These are phyloP conservation scores for Calephelis virginiensis DNA, from an alignment of 1,140 invertebrate species.

Conservation along the genomic window DNA sequence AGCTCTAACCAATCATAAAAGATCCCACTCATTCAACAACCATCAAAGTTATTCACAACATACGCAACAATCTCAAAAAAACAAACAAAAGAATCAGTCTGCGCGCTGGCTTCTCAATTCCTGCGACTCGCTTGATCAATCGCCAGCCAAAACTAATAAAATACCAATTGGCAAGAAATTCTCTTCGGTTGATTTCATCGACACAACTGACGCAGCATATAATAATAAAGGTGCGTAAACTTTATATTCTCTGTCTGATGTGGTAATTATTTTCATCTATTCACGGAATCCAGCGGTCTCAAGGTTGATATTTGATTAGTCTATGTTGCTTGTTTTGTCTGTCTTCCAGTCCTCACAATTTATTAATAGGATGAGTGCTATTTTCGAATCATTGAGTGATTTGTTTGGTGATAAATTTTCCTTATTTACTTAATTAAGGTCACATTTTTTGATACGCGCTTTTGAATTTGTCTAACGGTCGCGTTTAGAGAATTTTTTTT, in stretches of 20 bases:
- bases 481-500: too few species aligned
- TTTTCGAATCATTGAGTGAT: too few species aligned
- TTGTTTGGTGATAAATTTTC: too few species aligned
- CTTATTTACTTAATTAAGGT: too few species aligned
- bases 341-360: neutral
- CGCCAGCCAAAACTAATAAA: constrained; percentile 61
- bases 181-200: constrained; percentile 72
- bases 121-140: constrained; percentile 73
- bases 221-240: constrained; percentile 64
- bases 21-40: constrained; percentile 83
- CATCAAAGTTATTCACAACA: constrained; percentile 82
- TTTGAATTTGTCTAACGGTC: too few species aligned
- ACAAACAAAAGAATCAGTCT: constrained; percentile 76
- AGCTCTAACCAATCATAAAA: constrained; percentile 78
- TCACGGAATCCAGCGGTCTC: constrained; percentile 11
- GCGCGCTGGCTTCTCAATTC: constrained; percentile 73
- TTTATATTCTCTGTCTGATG: constrained; percentile 22
- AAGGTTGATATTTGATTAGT: neutral
- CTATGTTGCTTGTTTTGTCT: neutral
- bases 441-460: too few species aligned
- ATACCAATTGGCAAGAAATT: constrained; percentile 67
- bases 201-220: constrained; percentile 54
- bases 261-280: constrained; percentile 20
- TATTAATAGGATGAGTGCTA: too few species aligned
- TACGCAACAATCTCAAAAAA: constrained; percentile 78